A percentile compares a stretch with the other conserved stretches of the same genome.
Conservation (phyloP, 2,113 vertebrate species). For the Pimephales promelas region DNA sequence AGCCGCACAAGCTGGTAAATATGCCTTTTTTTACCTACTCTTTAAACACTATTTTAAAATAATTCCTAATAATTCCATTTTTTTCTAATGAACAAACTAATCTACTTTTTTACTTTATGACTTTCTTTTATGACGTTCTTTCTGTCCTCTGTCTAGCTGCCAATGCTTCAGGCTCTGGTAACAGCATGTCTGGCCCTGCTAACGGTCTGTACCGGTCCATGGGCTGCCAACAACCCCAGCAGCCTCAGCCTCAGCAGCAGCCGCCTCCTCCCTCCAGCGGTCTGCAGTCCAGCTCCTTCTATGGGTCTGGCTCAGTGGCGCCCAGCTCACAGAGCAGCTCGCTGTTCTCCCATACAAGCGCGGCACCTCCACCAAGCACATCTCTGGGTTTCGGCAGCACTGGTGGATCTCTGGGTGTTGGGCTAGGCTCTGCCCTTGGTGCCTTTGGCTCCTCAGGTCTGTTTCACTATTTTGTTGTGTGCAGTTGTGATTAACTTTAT, state of each 20-base stretch:
- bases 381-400: slow-evolving; percentile 92
- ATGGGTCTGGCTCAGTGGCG: slow-evolving; percentile 92
- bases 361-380: slow-evolving; percentile 90
- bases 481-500: neutral
- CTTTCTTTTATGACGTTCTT: neutral
- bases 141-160: slow-evolving; percentile 69
- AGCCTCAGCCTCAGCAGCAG: slow-evolving; percentile 75
- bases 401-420: slow-evolving; percentile 93
- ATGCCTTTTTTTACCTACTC: too few relatives aligned
- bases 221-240: slow-evolving; percentile 84
- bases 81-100: neutral
- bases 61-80: too few relatives aligned
- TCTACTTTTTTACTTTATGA: neutral
- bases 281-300: slow-evolving; percentile 92
- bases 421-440: slow-evolving; percentile 92
- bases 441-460: slow-evolving; percentile 97
- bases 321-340: slow-evolving; percentile 97
- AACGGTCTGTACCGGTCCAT: slow-evolving; percentile 93
- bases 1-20: slow-evolving; percentile 83
- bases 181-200: slow-evolving; percentile 87
- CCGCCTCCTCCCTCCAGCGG: slow-evolving; percentile 85
- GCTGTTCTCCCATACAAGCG: slow-evolving; percentile 92
- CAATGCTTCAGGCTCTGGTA: slow-evolving; percentile 89
- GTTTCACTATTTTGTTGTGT: slow-evolving; percentile 35
- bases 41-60: too few relatives aligned